These are phyloP conservation scores for Blennius ocellaris DNA, from an alignment of 2,113 vertebrate genomes.

Conservation along the genomic window DNA sequence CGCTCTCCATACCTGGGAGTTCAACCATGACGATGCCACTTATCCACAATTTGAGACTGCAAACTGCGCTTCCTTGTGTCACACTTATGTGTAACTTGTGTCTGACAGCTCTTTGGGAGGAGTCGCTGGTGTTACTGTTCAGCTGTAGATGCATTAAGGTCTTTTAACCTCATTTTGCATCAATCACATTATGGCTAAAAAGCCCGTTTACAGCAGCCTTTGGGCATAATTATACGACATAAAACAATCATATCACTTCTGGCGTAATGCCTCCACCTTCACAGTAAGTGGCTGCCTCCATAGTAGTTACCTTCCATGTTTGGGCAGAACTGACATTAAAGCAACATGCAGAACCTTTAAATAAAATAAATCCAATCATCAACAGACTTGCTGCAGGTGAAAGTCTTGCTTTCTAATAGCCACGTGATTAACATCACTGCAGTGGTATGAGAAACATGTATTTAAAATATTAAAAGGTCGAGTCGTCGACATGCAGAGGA, in stretches of 20 bases:
- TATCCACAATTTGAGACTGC: slow-evolving; percentile 10
- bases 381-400: neutral
- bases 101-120: slow-evolving; percentile 19
- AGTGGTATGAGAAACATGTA: neutral
- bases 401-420: neutral
- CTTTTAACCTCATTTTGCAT: slow-evolving; percentile 52
- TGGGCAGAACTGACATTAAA: neutral
- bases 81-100: slow-evolving; percentile 39
- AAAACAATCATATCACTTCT: slow-evolving; percentile 39
- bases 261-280: slow-evolving; percentile 25
- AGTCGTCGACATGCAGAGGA: neutral
- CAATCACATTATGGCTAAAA: slow-evolving; percentile 60
- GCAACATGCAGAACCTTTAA: neutral
- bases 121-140: slow-evolving; percentile 13
- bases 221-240: slow-evolving; percentile 59
- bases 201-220: slow-evolving; percentile 58
- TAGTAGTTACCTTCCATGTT: slow-evolving; percentile 3
- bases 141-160: slow-evolving; percentile 50
- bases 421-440: neutral
- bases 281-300: slow-evolving; percentile 22
- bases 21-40: neutral
- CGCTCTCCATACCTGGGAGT: slow-evolving; percentile 17
- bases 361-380: neutral
- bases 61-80: slow-evolving; percentile 5
- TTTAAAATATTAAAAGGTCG: neutral